Evolutionary conservation across 2,113 vertebrate genomes (phyloP).

Genomic region (Colinus virginianus): DNA sequence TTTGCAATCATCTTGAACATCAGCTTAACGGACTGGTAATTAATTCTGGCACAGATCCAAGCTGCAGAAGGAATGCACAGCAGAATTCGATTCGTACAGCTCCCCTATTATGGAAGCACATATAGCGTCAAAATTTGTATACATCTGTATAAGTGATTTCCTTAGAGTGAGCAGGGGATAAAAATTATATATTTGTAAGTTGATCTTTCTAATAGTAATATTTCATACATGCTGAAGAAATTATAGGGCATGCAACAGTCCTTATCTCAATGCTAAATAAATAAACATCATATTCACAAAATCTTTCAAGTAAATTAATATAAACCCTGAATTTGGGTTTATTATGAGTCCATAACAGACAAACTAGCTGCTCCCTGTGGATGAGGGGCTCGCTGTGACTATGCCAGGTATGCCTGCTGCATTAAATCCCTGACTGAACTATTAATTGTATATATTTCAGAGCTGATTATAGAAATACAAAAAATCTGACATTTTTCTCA

Average conservation of each 20-base stretch:
- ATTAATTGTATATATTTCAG: neutral
- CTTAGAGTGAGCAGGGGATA: fast-evolving
- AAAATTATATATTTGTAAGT: neutral
- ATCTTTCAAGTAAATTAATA: fast-evolving
- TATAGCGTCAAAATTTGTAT: neutral
- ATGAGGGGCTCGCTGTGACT: neutral
- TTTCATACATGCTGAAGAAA: neutral
- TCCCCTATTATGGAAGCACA: neutral
- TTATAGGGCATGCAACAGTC: neutral
- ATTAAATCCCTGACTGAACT: neutral
- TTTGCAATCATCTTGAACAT: neutral
- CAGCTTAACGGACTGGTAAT: neutral
- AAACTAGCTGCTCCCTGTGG: fast-evolving
- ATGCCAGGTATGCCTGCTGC: neutral
- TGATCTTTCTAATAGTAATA: neutral
- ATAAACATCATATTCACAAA: neutral
- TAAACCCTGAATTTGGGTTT: neutral
- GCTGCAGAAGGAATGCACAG: neutral
- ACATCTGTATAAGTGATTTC: neutral
- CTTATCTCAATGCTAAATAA: neutral
- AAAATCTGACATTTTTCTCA: neutral
- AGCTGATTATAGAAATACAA: neutral
- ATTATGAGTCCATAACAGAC: neutral
- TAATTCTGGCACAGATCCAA: neutral
- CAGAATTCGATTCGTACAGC: neutral